Conservation (phyloP, 37 sponge, comb jelly and placozoan species). For the Eunapius fragilis region DNA sequence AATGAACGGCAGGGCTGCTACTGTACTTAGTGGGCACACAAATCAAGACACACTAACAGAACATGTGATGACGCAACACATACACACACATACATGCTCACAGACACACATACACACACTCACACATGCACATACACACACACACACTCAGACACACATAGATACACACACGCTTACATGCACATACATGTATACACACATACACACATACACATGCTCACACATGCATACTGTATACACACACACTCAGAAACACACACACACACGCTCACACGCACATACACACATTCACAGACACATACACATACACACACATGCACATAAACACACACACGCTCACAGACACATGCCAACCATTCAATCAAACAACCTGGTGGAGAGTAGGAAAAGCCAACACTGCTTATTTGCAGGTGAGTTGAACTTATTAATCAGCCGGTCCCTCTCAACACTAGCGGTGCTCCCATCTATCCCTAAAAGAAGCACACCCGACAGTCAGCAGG, state of each 20-base stretch:
- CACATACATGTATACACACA: background rate
- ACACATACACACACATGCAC: too few species aligned
- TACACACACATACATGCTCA: background rate
- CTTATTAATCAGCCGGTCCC: slow-evolving; percentile 67
- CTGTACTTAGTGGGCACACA: background rate
- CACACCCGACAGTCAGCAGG: background rate
- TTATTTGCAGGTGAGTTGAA: slow-evolving; percentile 72
- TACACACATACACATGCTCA: background rate
- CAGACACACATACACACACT: background rate
- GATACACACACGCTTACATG: background rate
- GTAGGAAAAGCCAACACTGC: slow-evolving; percentile 68
- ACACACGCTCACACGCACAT: background rate
- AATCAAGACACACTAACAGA: background rate
- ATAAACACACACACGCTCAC: background rate
- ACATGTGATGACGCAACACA: too few species aligned
- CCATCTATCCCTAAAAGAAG: slow-evolving; percentile 79
- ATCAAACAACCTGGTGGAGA: slow-evolving; percentile 79
- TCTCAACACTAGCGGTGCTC: slow-evolving; percentile 62
- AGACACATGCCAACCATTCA: background rate
- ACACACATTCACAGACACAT: background rate
- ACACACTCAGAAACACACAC: background rate
- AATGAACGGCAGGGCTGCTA: too few species aligned
- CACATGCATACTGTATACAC: background rate
- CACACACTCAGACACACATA: background rate
- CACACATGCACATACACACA: background rate